phyloP scores from a whole-genome alignment of 2,888 invertebrate species.

The Drosophila anceps region DNA sequence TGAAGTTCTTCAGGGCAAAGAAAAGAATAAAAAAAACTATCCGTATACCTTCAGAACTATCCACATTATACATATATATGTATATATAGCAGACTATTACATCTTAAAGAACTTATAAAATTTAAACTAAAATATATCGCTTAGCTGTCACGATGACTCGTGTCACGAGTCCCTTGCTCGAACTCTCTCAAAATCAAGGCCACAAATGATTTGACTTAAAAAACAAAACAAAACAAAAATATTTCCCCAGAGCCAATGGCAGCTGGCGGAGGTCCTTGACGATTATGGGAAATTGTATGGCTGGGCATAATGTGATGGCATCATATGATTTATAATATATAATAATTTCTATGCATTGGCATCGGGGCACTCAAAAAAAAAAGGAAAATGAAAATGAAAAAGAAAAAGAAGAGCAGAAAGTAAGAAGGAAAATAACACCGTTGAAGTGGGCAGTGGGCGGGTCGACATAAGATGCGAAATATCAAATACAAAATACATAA shows the following conservation, averaged over 20 bases:
- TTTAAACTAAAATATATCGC: background rate
- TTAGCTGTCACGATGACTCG: background rate
- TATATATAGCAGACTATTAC: too few relatives aligned
- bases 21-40: too few relatives aligned
- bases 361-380: conserved; percentile 29
- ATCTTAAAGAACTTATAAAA: background rate
- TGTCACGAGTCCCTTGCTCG: background rate
- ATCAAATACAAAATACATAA: conserved; percentile 60
- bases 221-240: conserved; percentile 1
- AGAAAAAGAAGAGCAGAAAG: background rate
- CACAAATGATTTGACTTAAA: conserved; percentile 47
- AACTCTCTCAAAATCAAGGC: conserved; percentile 24
- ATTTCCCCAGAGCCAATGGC: conserved; percentile 37
- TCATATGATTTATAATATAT: conserved; percentile 77
- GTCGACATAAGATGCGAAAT: conserved; percentile 31
- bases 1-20: too few relatives aligned
- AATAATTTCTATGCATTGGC: conserved; percentile 73
- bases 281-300: conserved; percentile 60
- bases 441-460: conserved; percentile 51
- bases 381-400: background rate
- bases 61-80: too few relatives aligned
- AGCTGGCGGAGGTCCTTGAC: conserved; percentile 42
- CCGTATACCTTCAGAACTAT: too few relatives aligned
- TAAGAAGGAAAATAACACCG: conserved; percentile 7
- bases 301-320: conserved; percentile 72